phyloP scores from a whole-genome alignment of 1,140 invertebrate species.

The Amphibalanus amphitrite region DNA sequence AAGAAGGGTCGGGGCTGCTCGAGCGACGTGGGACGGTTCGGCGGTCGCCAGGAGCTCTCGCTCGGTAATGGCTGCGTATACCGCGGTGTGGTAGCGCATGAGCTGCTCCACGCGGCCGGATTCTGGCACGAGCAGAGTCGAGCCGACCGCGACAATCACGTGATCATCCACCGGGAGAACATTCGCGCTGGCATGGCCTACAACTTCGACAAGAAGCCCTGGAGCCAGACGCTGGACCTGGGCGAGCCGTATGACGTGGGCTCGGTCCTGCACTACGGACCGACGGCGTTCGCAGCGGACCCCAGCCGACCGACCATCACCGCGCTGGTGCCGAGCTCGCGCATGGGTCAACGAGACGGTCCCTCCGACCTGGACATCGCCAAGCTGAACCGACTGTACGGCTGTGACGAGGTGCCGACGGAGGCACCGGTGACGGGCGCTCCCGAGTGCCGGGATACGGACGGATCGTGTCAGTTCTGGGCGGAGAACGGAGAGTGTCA shows the following conservation, averaged over 20 bases:
- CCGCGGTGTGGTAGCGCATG: conserved; percentile 30
- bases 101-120: conserved; percentile 27
- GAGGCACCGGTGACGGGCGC: too few species aligned
- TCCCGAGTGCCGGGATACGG: conserved; percentile 9
- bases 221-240: conserved; percentile 26
- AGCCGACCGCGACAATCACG: conserved; percentile 19
- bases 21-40: conserved; percentile 34
- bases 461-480: conserved; percentile 12
- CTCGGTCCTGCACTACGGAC: conserved; percentile 34
- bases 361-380: conserved; percentile 28
- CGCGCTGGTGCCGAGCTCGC: conserved; percentile 23
- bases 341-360: conserved; percentile 30
- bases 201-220: conserved; percentile 15
- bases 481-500: conserved; percentile 9
- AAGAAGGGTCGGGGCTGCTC: conserved; percentile 29
- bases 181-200: conserved; percentile 14
- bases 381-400: conserved; percentile 33
- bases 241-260: conserved; percentile 26
- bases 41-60: conserved; percentile 29
- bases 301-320: conserved; percentile 31
- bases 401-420: conserved; percentile 19
- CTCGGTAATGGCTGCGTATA: conserved; percentile 47
- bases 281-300: conserved; percentile 32
- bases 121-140: conserved; percentile 23
- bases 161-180: conserved; percentile 14